Percentiles rank a stretch among this genome's conserved stretches.
Conservation (phyloP, 2,113 vertebrate genomes). For the Sturnira hondurensis region DNA sequence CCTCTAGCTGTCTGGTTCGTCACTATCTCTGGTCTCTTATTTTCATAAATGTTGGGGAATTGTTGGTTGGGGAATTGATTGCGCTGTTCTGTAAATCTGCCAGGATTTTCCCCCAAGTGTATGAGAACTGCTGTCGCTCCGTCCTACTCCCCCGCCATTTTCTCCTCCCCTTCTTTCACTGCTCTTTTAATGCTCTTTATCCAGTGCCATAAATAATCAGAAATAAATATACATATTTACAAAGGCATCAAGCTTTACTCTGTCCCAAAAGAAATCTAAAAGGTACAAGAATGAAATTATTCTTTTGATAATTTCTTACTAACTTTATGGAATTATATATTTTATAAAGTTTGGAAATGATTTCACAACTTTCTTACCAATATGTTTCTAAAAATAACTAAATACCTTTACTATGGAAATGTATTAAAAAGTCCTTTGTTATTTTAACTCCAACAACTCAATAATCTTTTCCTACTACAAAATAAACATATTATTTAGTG, state of each 20-base stretch:
- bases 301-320: background rate
- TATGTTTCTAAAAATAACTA: background rate
- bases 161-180: too few species aligned
- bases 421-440: background rate
- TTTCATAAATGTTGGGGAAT: too few species aligned
- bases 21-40: too few species aligned
- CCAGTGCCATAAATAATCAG: background rate
- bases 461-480: background rate
- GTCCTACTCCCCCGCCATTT: too few species aligned
- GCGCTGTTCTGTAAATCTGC: too few species aligned
- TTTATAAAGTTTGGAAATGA: background rate
- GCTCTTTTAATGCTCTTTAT: background rate
- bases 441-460: slow-evolving; percentile 19
- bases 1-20: too few species aligned
- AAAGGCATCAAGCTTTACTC: background rate
- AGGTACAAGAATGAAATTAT: background rate
- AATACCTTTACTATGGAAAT: background rate
- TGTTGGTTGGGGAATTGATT: too few species aligned
- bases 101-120: too few species aligned
- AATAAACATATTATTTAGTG: background rate
- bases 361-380: background rate
- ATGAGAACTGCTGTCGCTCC: too few species aligned
- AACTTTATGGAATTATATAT: background rate
- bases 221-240: background rate
- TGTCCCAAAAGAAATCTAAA: background rate